Evolutionary conservation across 1,140 invertebrate species (phyloP), one percentile per base, ranked within the genome.

Genomic region (Neodiprion fabricii): DNA sequence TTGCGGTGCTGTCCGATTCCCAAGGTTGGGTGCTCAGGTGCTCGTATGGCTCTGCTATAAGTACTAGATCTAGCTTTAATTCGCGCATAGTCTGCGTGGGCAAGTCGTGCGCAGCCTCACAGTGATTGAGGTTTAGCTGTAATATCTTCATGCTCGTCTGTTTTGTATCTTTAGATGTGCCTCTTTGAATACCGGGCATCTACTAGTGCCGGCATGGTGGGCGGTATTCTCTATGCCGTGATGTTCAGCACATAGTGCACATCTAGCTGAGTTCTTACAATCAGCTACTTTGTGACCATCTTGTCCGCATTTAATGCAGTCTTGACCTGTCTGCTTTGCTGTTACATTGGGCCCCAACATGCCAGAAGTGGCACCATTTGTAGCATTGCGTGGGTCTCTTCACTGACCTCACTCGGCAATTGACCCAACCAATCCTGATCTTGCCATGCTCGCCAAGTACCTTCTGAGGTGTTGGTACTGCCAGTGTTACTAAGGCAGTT

Each of bases 361-460:
- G 75, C 1, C 76, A 75, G 28, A 23, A 80, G 7, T 73, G 72
- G 1, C 72, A 28, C 21, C 78, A 80, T 7, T 67, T 50, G 67
- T 65, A 80, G 47, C 78, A 80, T 0, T 75, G 75, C 9, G 5
- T 40, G 5, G 28, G 28, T 40, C 28, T 40, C 23, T 4, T 47
- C 73, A 70, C 11, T 48, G 49, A 7, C 0, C 76, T 21, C 1
- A 80, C 65, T 8, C 74, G 9, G 70, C 79, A 76, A 14, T 70
- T 12, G 0, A 80, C 68, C 79, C 75, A 79, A 0, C 79, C 78
- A 10, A 79, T 23, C 1, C 5, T 1, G 5, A 40, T 40, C 28
- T 40, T 40, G 28, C 28, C 28, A 5, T 21, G 17, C 17, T 21
- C 17, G 17, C 17, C 17, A 21, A 21, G 17, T 21, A 21, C 17